These are phyloP conservation scores for Pegoplata infirma DNA, from an alignment of 2,888 invertebrate genomes.

Conservation along the genomic window DNA sequence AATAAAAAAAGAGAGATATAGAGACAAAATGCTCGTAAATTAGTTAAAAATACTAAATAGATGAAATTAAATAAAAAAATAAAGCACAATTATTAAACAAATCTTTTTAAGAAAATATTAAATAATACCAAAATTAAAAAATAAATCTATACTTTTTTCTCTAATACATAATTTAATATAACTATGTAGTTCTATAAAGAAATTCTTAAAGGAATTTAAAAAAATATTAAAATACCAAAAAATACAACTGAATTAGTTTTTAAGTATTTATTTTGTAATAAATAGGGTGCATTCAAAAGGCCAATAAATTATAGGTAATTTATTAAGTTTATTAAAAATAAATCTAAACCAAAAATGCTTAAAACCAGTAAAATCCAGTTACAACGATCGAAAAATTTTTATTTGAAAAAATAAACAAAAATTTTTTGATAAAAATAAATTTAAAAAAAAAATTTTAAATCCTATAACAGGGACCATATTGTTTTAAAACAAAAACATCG, in stretches of 20 bases:
- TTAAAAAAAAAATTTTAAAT: constrained; percentile 5
- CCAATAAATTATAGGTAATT: constrained; percentile 55
- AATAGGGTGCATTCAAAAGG: constrained; percentile 47
- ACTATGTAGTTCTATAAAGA: constrained; percentile 27
- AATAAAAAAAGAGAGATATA: background rate
- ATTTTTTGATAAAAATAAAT: constrained; percentile 15
- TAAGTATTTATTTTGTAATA: constrained; percentile 48
- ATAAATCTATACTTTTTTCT: constrained; percentile 22
- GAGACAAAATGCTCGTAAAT: background rate
- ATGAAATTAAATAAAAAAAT: constrained; percentile 9
- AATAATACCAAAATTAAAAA: constrained; percentile 10
- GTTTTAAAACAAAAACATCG: background rate
- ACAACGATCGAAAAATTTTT: constrained; percentile 17
- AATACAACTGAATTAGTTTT: constrained; percentile 55
- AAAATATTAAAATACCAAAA: constrained; percentile 52
- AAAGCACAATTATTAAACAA: constrained; percentile 36
- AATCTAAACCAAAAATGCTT: background rate
- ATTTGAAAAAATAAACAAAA: background rate
- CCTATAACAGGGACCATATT: background rate
- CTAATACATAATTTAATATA: too few species aligned
- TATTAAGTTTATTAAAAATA: constrained; percentile 20
- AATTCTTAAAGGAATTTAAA: constrained; percentile 36
- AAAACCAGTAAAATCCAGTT: constrained; percentile 18
- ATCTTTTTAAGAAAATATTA: background rate
- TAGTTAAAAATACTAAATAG: constrained; percentile 2